Percentiles rank a stretch among this genome's conserved stretches.
Evolutionary conservation across 2,888 invertebrate genomes (phyloP).

Genomic region (Oasisia sp.): DNA sequence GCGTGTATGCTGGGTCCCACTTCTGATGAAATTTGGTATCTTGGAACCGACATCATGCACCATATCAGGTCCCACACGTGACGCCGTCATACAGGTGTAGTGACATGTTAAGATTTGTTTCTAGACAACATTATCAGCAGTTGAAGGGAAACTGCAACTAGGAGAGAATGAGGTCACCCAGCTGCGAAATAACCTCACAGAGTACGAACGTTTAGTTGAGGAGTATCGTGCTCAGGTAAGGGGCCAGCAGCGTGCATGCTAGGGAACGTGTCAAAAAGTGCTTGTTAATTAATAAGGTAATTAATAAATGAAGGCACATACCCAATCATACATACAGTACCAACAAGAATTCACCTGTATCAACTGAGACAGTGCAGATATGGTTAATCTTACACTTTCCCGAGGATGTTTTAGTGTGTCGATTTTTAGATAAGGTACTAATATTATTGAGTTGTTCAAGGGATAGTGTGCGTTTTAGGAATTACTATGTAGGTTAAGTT

Average conservation of each 20-base stretch:
- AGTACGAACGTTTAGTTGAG: slow-evolving; percentile 59
- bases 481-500: background rate
- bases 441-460: background rate
- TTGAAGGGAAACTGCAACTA: slow-evolving; percentile 54
- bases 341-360: background rate
- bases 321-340: background rate
- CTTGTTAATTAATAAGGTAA: background rate
- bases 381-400: background rate
- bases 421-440: background rate
- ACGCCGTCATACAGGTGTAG: background rate
- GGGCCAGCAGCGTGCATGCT: background rate
- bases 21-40: background rate
- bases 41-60: background rate
- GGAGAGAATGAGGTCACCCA: slow-evolving; percentile 56
- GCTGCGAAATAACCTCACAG: slow-evolving; percentile 55
- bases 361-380: background rate
- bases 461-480: background rate
- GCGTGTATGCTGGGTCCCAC: background rate
- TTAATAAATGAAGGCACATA: background rate
- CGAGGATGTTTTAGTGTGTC: background rate
- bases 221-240: slow-evolving; percentile 61
- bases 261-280: background rate
- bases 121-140: slow-evolving; percentile 53
- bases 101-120: slow-evolving; percentile 27
- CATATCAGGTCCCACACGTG: background rate